phyloP scores from a whole-genome alignment of 2,888 invertebrate species.

The Melieria picta region DNA sequence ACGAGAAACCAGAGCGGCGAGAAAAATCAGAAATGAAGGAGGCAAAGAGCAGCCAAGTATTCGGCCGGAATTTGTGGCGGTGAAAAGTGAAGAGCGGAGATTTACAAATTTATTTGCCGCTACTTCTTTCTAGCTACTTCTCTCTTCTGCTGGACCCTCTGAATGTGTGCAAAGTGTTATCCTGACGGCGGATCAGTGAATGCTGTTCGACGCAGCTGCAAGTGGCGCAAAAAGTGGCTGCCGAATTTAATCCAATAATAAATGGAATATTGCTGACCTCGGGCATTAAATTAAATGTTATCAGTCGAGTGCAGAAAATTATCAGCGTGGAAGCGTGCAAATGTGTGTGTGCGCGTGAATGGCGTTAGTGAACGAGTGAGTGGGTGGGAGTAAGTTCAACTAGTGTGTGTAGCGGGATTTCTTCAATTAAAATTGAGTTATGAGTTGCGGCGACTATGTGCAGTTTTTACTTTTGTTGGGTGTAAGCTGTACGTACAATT shows the following conservation, averaged over 20 bases:
- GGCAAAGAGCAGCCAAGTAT: neutral
- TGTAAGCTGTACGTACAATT: too few species aligned
- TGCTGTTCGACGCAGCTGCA: neutral
- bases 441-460: slow-evolving; percentile 43
- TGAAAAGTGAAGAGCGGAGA: slow-evolving; percentile 1
- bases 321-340: slow-evolving; percentile 51
- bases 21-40: neutral
- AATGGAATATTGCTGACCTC: slow-evolving; percentile 68
- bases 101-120: slow-evolving; percentile 39
- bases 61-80: neutral
- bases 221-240: slow-evolving; percentile 55
- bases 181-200: slow-evolving; percentile 38
- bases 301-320: slow-evolving; percentile 67
- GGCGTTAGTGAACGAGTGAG: neutral
- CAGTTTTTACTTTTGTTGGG: slow-evolving; percentile 26
- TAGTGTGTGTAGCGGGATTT: slow-evolving; percentile 24
- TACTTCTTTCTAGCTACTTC: slow-evolving; percentile 16
- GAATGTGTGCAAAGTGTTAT: slow-evolving; percentile 27
- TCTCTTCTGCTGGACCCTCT: neutral
- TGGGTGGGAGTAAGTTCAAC: neutral
- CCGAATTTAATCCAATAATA: slow-evolving; percentile 67
- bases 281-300: slow-evolving; percentile 68
- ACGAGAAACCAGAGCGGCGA: neutral
- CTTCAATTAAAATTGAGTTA: slow-evolving; percentile 46
- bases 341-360: slow-evolving; percentile 25